These are phyloP conservation scores for Alectoris magna DNA, from an alignment of 2,797 vertebrate genomes.

Conservation along the genomic window DNA sequence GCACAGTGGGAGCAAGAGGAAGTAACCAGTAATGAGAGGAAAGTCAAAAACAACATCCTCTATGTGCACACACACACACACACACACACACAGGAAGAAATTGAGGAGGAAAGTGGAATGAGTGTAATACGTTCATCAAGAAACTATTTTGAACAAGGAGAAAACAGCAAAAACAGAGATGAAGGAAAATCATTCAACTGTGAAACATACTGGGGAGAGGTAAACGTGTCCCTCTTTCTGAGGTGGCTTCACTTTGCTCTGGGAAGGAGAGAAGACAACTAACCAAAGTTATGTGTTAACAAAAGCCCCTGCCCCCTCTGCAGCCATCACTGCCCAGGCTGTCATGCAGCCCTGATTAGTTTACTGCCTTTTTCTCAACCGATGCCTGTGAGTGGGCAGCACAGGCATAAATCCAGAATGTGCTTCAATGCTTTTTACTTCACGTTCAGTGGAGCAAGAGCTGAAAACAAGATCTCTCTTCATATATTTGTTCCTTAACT, in stretches of 20 bases:
- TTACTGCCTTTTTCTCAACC: not conserved
- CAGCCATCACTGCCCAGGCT: not conserved
- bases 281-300: not conserved
- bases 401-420: not conserved
- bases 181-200: not conserved
- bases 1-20: not conserved
- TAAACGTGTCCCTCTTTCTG: not conserved
- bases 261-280: not conserved
- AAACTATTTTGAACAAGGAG: not conserved
- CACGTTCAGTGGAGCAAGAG: not conserved
- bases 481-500: not conserved
- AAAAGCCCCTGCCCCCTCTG: not conserved
- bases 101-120: not conserved
- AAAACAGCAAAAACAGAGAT: not conserved
- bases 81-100: not conserved
- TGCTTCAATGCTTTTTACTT: not conserved
- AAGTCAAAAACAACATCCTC: not conserved
- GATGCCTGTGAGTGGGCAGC: not conserved
- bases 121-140: not conserved
- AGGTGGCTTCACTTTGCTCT: not conserved
- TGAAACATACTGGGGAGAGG: not conserved
- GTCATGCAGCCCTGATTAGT: not conserved
- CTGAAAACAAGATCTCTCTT: not conserved
- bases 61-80: no score
- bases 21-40: not conserved